Percentiles rank a stretch among this genome's conserved stretches.
These are phyloP conservation scores for Mionectes macconnelli DNA, from an alignment of 2,113 vertebrate genomes.

Conservation along the genomic window DNA sequence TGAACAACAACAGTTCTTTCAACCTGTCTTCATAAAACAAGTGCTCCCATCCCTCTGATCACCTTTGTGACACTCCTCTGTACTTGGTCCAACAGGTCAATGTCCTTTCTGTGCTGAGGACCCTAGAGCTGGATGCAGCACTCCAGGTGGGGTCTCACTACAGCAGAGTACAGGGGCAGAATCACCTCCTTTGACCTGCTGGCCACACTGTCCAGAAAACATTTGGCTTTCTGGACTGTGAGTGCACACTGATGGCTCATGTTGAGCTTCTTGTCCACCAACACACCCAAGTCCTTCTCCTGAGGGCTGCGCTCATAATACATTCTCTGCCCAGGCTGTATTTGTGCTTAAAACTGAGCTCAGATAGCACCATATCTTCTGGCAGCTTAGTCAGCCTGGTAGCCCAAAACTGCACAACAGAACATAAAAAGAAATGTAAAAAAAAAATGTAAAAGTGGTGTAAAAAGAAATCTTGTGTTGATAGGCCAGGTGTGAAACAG, in stretches of 20 bases:
- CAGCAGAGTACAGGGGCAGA: not conserved
- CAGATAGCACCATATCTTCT: not conserved
- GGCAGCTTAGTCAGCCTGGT: not conserved
- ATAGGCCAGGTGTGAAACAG: not conserved
- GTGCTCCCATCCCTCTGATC: not conserved
- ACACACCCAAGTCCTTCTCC: not conserved
- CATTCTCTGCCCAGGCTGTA: not conserved
- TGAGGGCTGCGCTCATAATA: not conserved
- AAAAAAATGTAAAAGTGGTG: too few species aligned
- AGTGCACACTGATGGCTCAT: not conserved
- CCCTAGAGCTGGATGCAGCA: not conserved
- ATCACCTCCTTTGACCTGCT: not conserved
- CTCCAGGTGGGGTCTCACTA: not conserved
- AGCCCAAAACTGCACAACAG: not conserved
- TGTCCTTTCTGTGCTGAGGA: not conserved
- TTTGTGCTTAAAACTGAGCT: not conserved
- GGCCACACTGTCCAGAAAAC: accelerated
- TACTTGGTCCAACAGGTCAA: not conserved
- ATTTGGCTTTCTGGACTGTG: not conserved
- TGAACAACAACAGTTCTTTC: not conserved
- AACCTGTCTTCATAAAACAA: not conserved
- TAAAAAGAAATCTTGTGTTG: not conserved
- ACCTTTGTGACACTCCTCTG: not conserved
- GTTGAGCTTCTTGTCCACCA: not conserved
- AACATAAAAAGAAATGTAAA: too few species aligned